Percentiles rank a stretch among this genome's conserved stretches.
Evolutionary conservation across 2,797 vertebrate genomes (phyloP).

Genomic region (Acipenser transmontanus): DNA sequence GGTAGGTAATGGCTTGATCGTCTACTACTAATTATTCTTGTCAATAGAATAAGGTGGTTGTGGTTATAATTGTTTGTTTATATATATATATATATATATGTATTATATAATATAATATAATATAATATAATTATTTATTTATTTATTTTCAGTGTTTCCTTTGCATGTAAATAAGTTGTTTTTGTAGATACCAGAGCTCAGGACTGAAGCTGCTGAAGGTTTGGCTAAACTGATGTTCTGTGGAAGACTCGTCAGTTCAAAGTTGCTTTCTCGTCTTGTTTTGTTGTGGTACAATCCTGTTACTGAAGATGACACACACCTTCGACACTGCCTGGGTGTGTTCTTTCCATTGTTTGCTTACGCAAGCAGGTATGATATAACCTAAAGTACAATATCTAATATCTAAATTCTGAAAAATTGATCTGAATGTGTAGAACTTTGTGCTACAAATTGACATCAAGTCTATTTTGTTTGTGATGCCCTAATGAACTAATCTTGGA

Average conservation of each 20-base stretch:
- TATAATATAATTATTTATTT: too few relatives aligned
- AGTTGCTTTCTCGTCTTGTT: conserved; percentile 81
- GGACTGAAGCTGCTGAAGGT: conserved; percentile 82
- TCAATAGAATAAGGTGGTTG: too few relatives aligned
- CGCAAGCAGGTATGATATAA: conserved; percentile 72
- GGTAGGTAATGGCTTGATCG: too few relatives aligned
- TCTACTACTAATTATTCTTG: too few relatives aligned
- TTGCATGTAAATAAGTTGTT: background rate
- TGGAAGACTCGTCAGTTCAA: conserved; percentile 75
- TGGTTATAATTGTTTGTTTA: too few relatives aligned
- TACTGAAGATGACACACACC: conserved; percentile 80
- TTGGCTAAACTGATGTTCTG: conserved; percentile 87
- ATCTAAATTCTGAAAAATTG: background rate
- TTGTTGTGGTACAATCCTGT: conserved; percentile 93
- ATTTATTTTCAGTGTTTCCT: background rate
- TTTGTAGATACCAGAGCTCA: conserved; percentile 76
- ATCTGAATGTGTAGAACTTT: too few relatives aligned
- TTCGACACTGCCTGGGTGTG: conserved; percentile 87
- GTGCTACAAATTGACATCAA: too few relatives aligned
- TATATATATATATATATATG: too few relatives aligned
- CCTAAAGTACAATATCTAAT: background rate
- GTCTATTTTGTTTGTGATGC: too few relatives aligned
- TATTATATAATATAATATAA: too few relatives aligned
- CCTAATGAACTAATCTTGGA: too few relatives aligned
- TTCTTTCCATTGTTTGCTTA: conserved; percentile 93